Evolutionary conservation across 2,797 vertebrate species (phyloP), one percentile per base, ranked within the genome.

Genomic region (Momotus momota): DNA sequence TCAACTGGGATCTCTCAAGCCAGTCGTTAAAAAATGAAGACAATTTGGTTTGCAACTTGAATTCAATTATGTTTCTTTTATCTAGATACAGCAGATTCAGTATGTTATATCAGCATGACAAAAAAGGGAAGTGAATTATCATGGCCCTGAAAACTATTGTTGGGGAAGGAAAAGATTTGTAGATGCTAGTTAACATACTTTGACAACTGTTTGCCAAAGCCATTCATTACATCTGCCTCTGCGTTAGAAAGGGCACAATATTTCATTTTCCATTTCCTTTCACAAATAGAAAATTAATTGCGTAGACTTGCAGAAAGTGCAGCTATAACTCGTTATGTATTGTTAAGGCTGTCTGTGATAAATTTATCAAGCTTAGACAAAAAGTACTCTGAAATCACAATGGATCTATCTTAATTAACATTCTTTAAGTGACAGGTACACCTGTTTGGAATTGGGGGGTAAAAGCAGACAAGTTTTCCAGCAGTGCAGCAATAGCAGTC

Each of bases 231-330:
- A 92, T 79, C 65, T 96, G 93, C 80, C 71, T 88, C 74, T 96
- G 87, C 55, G 80, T 81, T 77, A 85, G 89, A 95, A 94, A 94
- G 92, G 87, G 87, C 93, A 96, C 87, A 94, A 91, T 96, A 94
- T 96, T 97, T 97, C 96, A 97, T 96, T 97, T 97, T 96, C 91
- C 62, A 83, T 97, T 94, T 88, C 83, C 95, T 97, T 95, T 97
- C 85, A 89, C 90, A 94, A 96, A 95, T 91, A 96, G 96, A 93
- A 97, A 96, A 93, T 92, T 97, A 97, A 97, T 97, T 95, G 80
- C 81, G 55, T 12, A 92, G 82, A 94, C 95, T 96, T 93, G 86
- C 95, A 94, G 90, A 96, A 95, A 94, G 85, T 94, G 55, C 86
- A 97, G 93, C 85, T 91, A 94, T 81, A 96, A 96, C 84, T 81